These are phyloP conservation scores for Benthosema pterotum DNA, from an alignment of 2,797 vertebrate genomes.

Conservation along the genomic window DNA sequence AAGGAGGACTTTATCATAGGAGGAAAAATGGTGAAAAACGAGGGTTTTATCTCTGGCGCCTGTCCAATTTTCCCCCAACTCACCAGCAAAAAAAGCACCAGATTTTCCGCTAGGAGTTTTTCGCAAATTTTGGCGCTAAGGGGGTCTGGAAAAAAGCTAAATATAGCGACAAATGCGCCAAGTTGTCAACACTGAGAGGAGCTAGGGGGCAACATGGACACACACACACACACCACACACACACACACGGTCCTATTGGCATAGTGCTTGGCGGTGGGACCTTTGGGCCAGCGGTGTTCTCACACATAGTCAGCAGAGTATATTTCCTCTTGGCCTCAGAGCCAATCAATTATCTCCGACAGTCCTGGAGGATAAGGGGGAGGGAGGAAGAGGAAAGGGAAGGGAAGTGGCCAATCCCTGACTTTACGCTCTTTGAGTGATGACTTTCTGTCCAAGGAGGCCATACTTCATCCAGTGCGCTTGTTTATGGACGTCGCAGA, in stretches of 20 bases:
- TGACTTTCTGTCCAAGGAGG: slow-evolving; percentile 18
- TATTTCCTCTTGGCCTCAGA: slow-evolving; percentile 20
- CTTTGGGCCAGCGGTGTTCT: slow-evolving; percentile 23
- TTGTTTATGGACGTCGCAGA: slow-evolving; percentile 13
- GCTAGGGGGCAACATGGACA: too few relatives aligned
- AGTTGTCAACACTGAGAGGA: too few relatives aligned
- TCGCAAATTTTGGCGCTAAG: too few relatives aligned
- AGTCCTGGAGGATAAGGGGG: background rate
- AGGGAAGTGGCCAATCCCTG: slow-evolving; percentile 26
- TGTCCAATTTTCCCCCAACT: too few relatives aligned
- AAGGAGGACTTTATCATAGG: too few relatives aligned
- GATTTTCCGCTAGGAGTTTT: too few relatives aligned
- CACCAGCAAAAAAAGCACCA: too few relatives aligned
- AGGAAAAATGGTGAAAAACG: too few relatives aligned
- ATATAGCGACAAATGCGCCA: too few relatives aligned
- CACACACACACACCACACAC: slow-evolving; percentile 8
- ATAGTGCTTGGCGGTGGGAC: slow-evolving; percentile 23
- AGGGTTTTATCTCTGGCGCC: too few relatives aligned
- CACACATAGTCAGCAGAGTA: slow-evolving; percentile 31
- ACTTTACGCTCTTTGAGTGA: slow-evolving; percentile 21
- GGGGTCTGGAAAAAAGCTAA: too few relatives aligned
- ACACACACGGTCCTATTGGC: background rate
- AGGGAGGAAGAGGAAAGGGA: slow-evolving; percentile 17
- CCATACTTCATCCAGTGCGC: slow-evolving; percentile 28
- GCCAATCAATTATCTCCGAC: slow-evolving; percentile 19